Base-by-base conservation (phyloP, 2,888 invertebrate species). In the Eugnorisma glareosa region DNA sequence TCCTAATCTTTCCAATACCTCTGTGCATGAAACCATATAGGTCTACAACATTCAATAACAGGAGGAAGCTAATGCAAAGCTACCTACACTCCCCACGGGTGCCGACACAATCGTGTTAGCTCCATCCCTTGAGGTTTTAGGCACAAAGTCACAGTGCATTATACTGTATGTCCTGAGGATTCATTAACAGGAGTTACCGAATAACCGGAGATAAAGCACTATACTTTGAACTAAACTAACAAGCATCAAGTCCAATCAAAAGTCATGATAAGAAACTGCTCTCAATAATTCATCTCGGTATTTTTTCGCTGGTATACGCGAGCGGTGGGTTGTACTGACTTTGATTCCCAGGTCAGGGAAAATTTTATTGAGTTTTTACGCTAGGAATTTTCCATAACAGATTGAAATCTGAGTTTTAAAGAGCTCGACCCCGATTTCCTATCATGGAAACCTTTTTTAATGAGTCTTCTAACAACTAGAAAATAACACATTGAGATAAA, bases 41-140 rank as follows among this genome's bases (percentile, higher is more conserved):
- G 51, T 51, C 24, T 48, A 21, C 48, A 21, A 21, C 10, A 35
- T 51, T 35, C n/a, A 6, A 28, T 35, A 43, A 8, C 43, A n/a
- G 31, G 10, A 35, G 7, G 54, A 10, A 28, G 35, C 28, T 43
- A 37, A 37, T 2, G 11, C 61, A 35, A 57, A 18, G 21, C 31
- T 54, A 24, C 40, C 35, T 35, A 61, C 11, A 35, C 8, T 31
- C 15, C 57, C 54, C 21, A 80, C 71, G 45, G 28, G 21, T 13
- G 40, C 4, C 35, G 40, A 59, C 51, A 35, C 18, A 81, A 81
- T 81, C 35, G 13, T 48, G 66, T 81, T 78, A 66, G 21, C 63
- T 13, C 15, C 10, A 10, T 35, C 48, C 28, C 8, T 73, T 43
- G 66, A 18, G 57, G 35, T 81, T 1, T 35, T 0, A 1, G 45